Conservation (phyloP, 2,888 invertebrate genomes). For the Meteorus colon region DNA sequence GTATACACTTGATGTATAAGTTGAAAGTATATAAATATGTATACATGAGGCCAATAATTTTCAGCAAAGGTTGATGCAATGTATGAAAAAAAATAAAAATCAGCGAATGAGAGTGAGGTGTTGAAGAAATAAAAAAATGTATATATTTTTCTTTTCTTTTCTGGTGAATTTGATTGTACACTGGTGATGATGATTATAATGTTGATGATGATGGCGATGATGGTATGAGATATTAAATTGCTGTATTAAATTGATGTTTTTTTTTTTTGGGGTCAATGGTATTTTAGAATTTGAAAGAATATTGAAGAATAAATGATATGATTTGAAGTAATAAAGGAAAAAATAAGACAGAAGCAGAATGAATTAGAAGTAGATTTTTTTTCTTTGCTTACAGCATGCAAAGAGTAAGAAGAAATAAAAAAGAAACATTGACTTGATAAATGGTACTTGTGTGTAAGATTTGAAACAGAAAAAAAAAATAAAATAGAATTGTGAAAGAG, state of each 20-base stretch:
- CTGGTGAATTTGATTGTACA: not conserved
- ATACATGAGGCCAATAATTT: not conserved
- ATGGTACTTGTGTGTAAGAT: not conserved
- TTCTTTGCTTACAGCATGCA: not conserved
- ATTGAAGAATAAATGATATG: slow-evolving; percentile 28
- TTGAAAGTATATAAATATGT: too few species aligned
- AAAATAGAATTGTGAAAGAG: not conserved
- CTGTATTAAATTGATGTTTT: slow-evolving; percentile 4
- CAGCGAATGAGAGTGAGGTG: not conserved
- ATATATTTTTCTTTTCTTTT: slow-evolving; percentile 3
- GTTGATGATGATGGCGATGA: slow-evolving; percentile 10
- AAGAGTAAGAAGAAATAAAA: not conserved
- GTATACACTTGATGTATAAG: slow-evolving; percentile 4
- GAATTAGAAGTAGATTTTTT: not conserved
- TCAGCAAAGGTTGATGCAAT: slow-evolving; percentile 13
- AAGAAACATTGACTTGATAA: not conserved
- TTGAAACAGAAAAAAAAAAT: not conserved
- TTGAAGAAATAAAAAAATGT: slow-evolving; percentile 25
- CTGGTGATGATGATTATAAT: slow-evolving; percentile 15
- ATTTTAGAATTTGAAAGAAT: slow-evolving; percentile 26
- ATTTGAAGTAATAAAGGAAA: slow-evolving; percentile 1
- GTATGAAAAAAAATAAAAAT: not conserved
- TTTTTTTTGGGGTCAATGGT: slow-evolving; percentile 32
- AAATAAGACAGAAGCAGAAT: not conserved
- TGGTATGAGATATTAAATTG: slow-evolving; percentile 5